Conservation (phyloP, 2,888 invertebrate species). For the Drosophila ustulata region DNA sequence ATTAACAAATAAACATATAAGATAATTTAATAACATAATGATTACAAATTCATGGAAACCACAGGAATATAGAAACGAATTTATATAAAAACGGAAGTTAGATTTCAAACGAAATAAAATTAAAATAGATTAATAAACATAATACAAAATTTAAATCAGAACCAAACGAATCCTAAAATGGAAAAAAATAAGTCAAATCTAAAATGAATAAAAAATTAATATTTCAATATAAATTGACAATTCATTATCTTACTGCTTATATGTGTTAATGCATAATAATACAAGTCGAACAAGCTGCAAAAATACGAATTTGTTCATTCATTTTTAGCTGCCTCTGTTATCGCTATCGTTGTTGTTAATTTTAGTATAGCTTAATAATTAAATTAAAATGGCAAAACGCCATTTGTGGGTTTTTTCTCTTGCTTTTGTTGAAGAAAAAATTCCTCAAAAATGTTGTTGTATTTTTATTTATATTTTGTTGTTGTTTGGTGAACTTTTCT, state of each 20-base stretch:
- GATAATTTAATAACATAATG: too few species aligned
- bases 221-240: neutral
- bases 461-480: conserved; percentile 31
- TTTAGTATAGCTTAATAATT: conserved; percentile 18
- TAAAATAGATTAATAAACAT: too few species aligned
- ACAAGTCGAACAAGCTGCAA: neutral
- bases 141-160: too few species aligned
- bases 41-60: too few species aligned
- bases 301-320: conserved; percentile 11
- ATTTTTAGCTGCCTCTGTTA: conserved; percentile 10
- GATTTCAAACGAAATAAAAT: too few species aligned
- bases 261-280: neutral
- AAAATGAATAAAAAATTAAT: neutral
- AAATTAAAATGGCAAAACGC: conserved; percentile 36
- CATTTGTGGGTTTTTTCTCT: conserved; percentile 24
- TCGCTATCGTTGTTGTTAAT: conserved; percentile 19
- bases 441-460: conserved; percentile 3
- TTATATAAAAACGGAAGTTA: too few species aligned
- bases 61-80: too few species aligned
- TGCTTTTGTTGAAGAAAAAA: conserved; percentile 5
- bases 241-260: neutral
- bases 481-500: conserved; percentile 32
- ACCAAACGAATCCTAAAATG: too few species aligned
- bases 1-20: neutral
- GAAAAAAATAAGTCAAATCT: too few species aligned